Conservation (phyloP, 1,140 invertebrate species). For the Brachionus koreanus region DNA sequence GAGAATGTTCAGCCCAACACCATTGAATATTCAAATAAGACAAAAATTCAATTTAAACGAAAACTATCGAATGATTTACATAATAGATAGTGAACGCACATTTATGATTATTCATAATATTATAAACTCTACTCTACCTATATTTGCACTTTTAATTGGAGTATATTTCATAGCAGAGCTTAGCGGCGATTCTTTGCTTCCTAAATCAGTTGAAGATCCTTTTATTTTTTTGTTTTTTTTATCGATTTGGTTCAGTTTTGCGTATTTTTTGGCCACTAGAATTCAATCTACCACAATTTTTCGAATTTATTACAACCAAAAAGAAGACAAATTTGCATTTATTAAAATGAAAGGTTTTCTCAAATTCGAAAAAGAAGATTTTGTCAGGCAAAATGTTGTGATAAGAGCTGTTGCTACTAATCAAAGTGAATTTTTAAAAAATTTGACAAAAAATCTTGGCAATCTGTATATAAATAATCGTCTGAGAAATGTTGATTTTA, state of each 20-base stretch:
- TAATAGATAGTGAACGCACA: constrained; percentile 24
- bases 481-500: constrained; percentile 19
- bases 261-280: neutral
- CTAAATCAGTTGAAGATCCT: constrained; percentile 26
- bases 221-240: neutral
- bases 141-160: neutral
- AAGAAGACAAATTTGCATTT: constrained; percentile 28
- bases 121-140: neutral
- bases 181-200: neutral
- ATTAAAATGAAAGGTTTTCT: constrained; percentile 32
- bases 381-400: neutral
- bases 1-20: neutral
- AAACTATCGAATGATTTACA: constrained; percentile 30
- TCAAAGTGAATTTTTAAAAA: constrained; percentile 15
- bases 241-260: constrained; percentile 14
- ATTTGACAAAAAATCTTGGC: constrained; percentile 24
- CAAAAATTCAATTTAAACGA: constrained; percentile 16
- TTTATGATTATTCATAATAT: constrained; percentile 14
- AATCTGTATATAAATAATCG: constrained; percentile 19
- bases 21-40: constrained; percentile 34
- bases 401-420: neutral
- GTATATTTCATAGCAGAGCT: neutral
- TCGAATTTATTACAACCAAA: constrained; percentile 42
- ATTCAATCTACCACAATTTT: constrained; percentile 24
- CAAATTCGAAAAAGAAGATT: constrained; percentile 39